These are phyloP conservation scores for Mormyrops boulengeri DNA, from an alignment of 2,797 vertebrate species.

Conservation along the genomic window DNA sequence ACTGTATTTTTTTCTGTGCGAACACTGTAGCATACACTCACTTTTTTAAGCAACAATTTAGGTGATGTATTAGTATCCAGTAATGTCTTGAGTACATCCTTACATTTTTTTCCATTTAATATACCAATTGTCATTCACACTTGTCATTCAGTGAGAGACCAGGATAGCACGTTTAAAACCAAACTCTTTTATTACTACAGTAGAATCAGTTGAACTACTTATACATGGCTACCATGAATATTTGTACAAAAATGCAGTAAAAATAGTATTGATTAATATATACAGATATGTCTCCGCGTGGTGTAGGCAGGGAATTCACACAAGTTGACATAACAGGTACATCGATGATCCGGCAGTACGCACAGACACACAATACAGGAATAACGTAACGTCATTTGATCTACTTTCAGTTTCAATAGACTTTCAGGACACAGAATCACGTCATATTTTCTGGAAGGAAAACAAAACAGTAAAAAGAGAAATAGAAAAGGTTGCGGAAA, in stretches of 20 bases:
- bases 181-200: slow-evolving; percentile 59
- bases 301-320: slow-evolving; percentile 56
- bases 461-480: slow-evolving; percentile 5
- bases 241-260: slow-evolving; percentile 68
- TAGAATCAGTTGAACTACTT: slow-evolving; percentile 54
- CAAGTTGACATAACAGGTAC: slow-evolving; percentile 42
- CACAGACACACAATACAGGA: slow-evolving; percentile 43
- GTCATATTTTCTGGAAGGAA: slow-evolving; percentile 23
- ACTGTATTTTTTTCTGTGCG: background rate
- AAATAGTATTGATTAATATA: slow-evolving; percentile 64
- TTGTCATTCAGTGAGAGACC: slow-evolving; percentile 13
- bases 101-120: background rate
- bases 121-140: background rate
- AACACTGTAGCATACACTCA: background rate
- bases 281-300: slow-evolving; percentile 60
- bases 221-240: slow-evolving; percentile 63
- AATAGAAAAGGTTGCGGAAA: slow-evolving; percentile 11
- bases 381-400: slow-evolving; percentile 48
- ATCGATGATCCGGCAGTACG: slow-evolving; percentile 44
- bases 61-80: background rate
- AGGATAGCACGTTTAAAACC: slow-evolving; percentile 34
- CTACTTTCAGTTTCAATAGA: slow-evolving; percentile 42
- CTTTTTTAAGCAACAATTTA: background rate
- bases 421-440: slow-evolving; percentile 35
- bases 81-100: background rate